Conservation (phyloP, 2,797 vertebrate genomes). For the Spinibarbus caldwelli region DNA sequence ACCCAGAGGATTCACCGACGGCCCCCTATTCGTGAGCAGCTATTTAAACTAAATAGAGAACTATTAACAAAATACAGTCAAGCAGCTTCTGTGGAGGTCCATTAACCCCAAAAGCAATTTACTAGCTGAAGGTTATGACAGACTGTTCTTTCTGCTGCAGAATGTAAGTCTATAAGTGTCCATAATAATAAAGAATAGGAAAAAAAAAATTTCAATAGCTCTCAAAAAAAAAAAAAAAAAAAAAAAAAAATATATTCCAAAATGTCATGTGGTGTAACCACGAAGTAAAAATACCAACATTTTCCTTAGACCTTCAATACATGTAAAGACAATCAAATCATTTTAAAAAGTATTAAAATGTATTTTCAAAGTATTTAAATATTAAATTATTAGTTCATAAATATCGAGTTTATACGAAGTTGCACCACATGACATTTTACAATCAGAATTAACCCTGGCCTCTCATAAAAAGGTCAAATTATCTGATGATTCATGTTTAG, state of each 20-base stretch:
- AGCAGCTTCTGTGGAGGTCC: constrained; percentile 65
- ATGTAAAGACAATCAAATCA: background rate
- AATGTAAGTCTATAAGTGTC: constrained; percentile 56
- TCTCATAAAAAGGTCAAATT: background rate
- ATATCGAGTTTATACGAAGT: background rate
- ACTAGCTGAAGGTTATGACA: constrained; percentile 54
- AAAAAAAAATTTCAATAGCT: background rate
- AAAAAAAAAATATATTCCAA: too few relatives aligned
- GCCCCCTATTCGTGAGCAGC: constrained; percentile 68
- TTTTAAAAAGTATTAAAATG: too few relatives aligned
- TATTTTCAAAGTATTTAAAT: background rate
- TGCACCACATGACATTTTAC: background rate
- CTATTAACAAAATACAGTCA: constrained; percentile 75
- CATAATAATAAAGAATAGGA: background rate
- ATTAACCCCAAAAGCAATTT: constrained; percentile 73
- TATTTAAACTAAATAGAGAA: constrained; percentile 76
- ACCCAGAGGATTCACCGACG: constrained; percentile 63
- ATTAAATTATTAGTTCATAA: background rate
- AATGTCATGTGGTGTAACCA: too few relatives aligned
- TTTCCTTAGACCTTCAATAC: background rate
- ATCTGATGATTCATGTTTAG: background rate
- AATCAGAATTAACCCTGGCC: background rate
- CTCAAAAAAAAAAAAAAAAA: too few relatives aligned
- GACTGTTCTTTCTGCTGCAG: constrained; percentile 66
- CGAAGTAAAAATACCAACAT: background rate